These are phyloP conservation scores for Pseudomyrmex flavicornis DNA, from an alignment of 1,140 invertebrate genomes.

Conservation along the genomic window DNA sequence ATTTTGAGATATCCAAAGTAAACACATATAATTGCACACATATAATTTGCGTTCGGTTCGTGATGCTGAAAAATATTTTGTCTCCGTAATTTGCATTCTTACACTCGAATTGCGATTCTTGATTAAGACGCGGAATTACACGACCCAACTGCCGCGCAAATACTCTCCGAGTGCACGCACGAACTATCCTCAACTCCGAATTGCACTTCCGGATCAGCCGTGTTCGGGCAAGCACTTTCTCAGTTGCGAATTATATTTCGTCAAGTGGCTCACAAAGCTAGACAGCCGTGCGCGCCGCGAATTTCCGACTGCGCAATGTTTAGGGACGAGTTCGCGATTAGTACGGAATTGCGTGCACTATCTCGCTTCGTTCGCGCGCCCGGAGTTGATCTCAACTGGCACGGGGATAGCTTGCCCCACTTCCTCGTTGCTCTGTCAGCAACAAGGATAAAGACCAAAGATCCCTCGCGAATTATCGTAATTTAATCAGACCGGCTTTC, in stretches of 20 bases:
- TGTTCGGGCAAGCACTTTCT: conserved; percentile 57
- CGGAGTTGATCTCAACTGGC: conserved; percentile 29
- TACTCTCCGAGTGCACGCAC: conserved; percentile 29
- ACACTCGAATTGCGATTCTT: conserved; percentile 32
- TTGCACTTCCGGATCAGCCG: conserved; percentile 57
- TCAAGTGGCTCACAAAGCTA: conserved; percentile 60
- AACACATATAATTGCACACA: not conserved
- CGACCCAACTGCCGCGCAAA: conserved; percentile 12
- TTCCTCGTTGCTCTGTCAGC: conserved; percentile 19
- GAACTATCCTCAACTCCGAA: conserved; percentile 54
- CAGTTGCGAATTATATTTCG: conserved; percentile 65
- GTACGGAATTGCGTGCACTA: conserved; percentile 44
- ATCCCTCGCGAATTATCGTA: conserved; percentile 12
- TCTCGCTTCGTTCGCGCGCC: not conserved
- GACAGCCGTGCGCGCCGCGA: conserved; percentile 59
- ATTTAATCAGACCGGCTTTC: not conserved
- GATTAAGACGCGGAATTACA: conserved; percentile 47
- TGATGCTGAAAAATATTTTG: conserved; percentile 18
- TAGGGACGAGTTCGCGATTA: conserved; percentile 58
- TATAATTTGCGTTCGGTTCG: not conserved
- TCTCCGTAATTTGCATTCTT: conserved; percentile 38
- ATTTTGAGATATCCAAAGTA: conserved; percentile 8
- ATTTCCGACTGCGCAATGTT: conserved; percentile 57
- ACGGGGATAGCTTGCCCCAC: conserved; percentile 19
- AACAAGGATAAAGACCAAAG: not conserved